Evolutionary conservation across 1,140 invertebrate genomes (phyloP).

Genomic region (Eriocheir sinensis): DNA sequence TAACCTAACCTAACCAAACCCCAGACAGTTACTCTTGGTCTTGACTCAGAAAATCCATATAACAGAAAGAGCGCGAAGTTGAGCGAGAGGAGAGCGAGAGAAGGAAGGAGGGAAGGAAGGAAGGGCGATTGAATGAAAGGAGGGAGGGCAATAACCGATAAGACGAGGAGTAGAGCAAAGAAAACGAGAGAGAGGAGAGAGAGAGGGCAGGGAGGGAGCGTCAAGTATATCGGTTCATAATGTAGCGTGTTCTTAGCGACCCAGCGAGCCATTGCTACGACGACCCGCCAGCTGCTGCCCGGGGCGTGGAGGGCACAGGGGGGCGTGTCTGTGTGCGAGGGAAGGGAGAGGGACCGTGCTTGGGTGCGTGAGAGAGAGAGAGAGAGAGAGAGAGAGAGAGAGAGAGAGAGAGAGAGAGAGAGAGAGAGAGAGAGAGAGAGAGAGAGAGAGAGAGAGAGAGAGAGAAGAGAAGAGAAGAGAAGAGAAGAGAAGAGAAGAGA

Average conservation of each 20-base stretch:
- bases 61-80: no score
- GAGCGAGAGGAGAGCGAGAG: no score
- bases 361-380: slow-evolving; percentile 19
- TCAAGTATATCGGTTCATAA: slow-evolving; percentile 8
- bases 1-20: no score
- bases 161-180: no score
- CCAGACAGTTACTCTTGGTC: no score
- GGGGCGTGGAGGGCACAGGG: background rate
- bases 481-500: slow-evolving; percentile 14
- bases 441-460: background rate
- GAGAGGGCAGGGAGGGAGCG: slow-evolving; percentile 8
- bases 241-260: slow-evolving; percentile 3
- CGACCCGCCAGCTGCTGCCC: background rate
- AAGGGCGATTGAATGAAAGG: background rate
- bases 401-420: no score
- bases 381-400: background rate
- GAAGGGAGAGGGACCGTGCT: background rate
- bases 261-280: background rate
- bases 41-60: no score
- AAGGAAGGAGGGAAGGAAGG: no score
- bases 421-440: background rate
- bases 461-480: background rate
- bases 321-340: background rate
- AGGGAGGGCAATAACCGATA: background rate
- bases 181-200: background rate